Base-by-base conservation (phyloP, 30 jellyfish, hydroid and myxozoan genomes). In the Cassiopea xamachana region DNA sequence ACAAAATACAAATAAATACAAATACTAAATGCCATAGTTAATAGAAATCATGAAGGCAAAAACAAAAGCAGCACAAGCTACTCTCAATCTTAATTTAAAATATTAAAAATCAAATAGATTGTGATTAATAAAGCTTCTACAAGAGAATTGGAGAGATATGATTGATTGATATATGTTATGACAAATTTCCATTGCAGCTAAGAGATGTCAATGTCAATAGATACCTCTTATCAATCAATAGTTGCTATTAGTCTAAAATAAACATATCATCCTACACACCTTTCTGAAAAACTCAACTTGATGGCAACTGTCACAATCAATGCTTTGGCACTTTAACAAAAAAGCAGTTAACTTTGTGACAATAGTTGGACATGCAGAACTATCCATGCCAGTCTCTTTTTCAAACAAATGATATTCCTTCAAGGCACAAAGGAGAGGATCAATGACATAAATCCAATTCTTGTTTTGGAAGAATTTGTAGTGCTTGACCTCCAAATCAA, bases 341-440 rank as follows among this genome's bases (percentile, higher is more conserved):
- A 90, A 90, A 14, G 46, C 85, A 43, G 62, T 60, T 8, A 90
- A 69, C 79, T 60, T 58, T 10, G 77, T 45, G 60, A 60, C 87
- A 83, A 90, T 82, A 16, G 19, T 1, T 71, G 89, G 90, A 9
- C 93, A 51, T 10, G 9, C 15, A 1, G 84, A 47, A 19, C 8
- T 76, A 70, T 77, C 85, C 12, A 46, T 2, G 48, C 60, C 68
- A 18, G 44, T 46, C 47, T 90, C 93, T 48, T 76, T 90, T 39
- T 77, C 97, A 90, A 48, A 90, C 44, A 90, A 51, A 58, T 60
- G 68, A 58, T 58, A 47, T 55, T 90, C 92, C 61, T 59, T 88
- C 58, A 90, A 83, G 10, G 93, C 90, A 68, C 9, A 45, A 60
- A 94, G 60, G 73, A 94, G 86, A 5, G 91, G 85, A 1, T 83